phyloP scores from a whole-genome alignment of 2,797 vertebrate genomes.

The Helarctos malayanus region DNA sequence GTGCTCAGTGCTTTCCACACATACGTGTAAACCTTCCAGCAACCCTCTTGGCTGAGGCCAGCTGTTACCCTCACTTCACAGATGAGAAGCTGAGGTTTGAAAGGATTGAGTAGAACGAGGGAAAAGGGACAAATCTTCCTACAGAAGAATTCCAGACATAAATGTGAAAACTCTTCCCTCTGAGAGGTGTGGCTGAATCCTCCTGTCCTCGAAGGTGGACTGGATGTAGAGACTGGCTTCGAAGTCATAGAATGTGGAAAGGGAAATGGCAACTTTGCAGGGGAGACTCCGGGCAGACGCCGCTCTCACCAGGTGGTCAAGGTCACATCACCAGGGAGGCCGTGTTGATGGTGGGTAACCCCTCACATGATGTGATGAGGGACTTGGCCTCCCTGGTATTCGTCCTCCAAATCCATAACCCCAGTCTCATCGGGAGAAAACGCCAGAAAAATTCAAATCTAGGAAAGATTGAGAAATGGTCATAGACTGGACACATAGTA shows the following conservation, averaged over 20 bases:
- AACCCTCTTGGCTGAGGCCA: background rate
- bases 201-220: background rate
- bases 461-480: background rate
- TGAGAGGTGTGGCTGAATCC: background rate
- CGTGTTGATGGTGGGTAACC: background rate
- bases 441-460: background rate
- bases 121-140: background rate
- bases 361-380: background rate
- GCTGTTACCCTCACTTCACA: background rate
- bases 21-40: background rate
- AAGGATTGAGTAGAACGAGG: background rate
- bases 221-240: background rate
- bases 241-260: background rate
- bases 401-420: background rate
- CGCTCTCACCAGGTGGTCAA: background rate
- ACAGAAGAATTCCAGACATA: background rate
- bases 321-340: background rate
- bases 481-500: background rate
- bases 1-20: background rate
- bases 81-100: background rate
- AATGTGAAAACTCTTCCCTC: background rate
- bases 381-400: background rate
- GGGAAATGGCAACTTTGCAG: too few species aligned
- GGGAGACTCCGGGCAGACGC: background rate
- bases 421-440: background rate